Evolutionary conservation across 2,797 vertebrate species (phyloP).

Genomic region (Hippoglossus hippoglossus): DNA sequence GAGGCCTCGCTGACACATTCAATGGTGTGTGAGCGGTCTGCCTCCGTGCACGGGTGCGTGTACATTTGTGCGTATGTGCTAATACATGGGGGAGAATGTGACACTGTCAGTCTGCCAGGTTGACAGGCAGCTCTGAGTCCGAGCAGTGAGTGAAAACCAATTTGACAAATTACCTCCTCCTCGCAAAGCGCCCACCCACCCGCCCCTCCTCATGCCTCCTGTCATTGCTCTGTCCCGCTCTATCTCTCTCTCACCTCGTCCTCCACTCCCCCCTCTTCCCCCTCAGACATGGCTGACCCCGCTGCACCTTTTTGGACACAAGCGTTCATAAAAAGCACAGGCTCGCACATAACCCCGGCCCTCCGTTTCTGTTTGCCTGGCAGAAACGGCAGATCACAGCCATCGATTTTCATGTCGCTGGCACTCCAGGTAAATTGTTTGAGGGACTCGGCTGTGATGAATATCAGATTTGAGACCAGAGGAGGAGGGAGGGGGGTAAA

Average conservation of each 20-base stretch:
- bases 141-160: slow-evolving; percentile 86
- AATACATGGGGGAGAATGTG: slow-evolving; percentile 82
- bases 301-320: slow-evolving; percentile 66
- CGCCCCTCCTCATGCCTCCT: slow-evolving; percentile 46
- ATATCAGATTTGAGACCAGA: slow-evolving; percentile 87
- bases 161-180: slow-evolving; percentile 87
- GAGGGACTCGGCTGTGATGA: slow-evolving; percentile 89
- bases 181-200: slow-evolving; percentile 59
- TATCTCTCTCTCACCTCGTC: slow-evolving; percentile 51
- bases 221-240: slow-evolving; percentile 46
- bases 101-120: slow-evolving; percentile 82
- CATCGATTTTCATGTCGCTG: slow-evolving; percentile 90
- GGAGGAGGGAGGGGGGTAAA: slow-evolving; percentile 63
- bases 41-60: slow-evolving; percentile 16
- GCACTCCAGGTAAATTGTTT: slow-evolving; percentile 92
- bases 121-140: slow-evolving; percentile 86
- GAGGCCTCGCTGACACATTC: slow-evolving; percentile 45
- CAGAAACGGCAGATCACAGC: slow-evolving; percentile 87
- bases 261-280: slow-evolving; percentile 31
- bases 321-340: slow-evolving; percentile 74
- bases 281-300: slow-evolving; percentile 64
- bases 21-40: slow-evolving; percentile 34
- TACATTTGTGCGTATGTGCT: slow-evolving; percentile 40
- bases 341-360: slow-evolving; percentile 69
- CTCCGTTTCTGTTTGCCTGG: slow-evolving; percentile 89